phyloP scores from a whole-genome alignment of 2,797 vertebrate species.

The Acipenser ruthenus region DNA sequence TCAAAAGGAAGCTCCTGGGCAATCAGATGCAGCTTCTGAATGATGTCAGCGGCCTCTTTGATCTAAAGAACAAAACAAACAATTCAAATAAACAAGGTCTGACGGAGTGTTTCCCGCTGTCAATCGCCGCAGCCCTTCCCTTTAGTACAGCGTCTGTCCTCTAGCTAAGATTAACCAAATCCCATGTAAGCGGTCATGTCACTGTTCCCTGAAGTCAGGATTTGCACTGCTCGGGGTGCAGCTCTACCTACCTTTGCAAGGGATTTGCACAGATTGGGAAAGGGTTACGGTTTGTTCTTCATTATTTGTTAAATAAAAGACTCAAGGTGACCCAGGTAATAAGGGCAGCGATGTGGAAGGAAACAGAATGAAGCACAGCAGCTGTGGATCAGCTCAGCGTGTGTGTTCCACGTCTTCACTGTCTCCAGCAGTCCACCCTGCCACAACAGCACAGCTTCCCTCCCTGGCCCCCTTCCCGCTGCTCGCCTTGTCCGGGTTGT shows the following conservation, averaged over 20 bases:
- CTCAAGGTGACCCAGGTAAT: no score
- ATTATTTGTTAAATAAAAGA: no score
- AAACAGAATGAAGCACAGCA: no score
- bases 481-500: constrained; percentile 90
- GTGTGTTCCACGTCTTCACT: no score
- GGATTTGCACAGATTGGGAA: constrained; percentile 76
- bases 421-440: no score
- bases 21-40: constrained; percentile 98
- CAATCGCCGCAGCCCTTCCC: constrained; percentile 70
- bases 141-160: constrained; percentile 76
- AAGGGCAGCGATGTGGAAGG: no score
- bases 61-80: constrained; percentile 62
- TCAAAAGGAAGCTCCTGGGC: constrained; percentile 98
- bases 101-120: not conserved
- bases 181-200: constrained; percentile 81
- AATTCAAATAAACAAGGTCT: constrained; percentile 9
- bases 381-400: no score
- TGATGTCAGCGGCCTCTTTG: constrained; percentile 98
- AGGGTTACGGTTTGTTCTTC: constrained; percentile 20
- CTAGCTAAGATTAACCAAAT: constrained; percentile 83
- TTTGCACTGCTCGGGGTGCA: constrained; percentile 71
- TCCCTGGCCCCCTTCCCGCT: constrained; percentile 32
- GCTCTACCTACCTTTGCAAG: constrained; percentile 74
- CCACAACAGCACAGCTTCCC: constrained; percentile 48
- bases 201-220: constrained; percentile 76